Evolutionary conservation across 2,113 vertebrate species (phyloP).

Genomic region (Trochalopteron elliotii): DNA sequence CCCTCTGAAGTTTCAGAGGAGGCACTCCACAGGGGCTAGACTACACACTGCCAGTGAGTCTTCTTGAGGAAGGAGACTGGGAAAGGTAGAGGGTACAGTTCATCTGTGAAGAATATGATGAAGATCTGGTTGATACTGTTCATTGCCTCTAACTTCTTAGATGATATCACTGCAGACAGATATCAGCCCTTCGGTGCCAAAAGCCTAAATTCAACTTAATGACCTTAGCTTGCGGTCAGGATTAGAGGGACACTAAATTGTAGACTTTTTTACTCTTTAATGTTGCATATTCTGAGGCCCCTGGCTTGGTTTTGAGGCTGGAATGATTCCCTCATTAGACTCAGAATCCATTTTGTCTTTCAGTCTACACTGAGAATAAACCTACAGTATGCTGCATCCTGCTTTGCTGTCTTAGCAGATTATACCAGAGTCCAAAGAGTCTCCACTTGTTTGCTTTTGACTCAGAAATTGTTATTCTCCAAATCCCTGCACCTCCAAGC

Average conservation of each 20-base stretch:
- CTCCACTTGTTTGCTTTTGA: not conserved
- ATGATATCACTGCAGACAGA: not conserved
- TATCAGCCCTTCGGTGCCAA: not conserved
- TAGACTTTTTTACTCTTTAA: not conserved
- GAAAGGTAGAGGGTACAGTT: not conserved
- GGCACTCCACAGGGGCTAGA: not conserved
- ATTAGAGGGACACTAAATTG: not conserved
- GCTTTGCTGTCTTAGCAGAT: not conserved
- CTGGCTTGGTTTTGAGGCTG: not conserved
- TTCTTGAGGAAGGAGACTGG: not conserved
- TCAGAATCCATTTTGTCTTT: not conserved
- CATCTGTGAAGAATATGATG: not conserved
- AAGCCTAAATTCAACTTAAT: not conserved
- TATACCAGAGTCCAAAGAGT: not conserved
- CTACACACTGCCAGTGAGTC: not conserved
- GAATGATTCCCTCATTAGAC: not conserved
- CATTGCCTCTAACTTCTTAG: not conserved
- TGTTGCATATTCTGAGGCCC: not conserved
- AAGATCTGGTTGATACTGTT: not conserved
- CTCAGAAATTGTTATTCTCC: not conserved
- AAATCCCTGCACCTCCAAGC: not conserved
- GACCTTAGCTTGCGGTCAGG: not conserved
- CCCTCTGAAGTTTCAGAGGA: not conserved
- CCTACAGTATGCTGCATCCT: not conserved
- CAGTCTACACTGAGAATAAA: not conserved